Conservation (phyloP, 2,888 invertebrate species). For the Amphipyra berbera region DNA sequence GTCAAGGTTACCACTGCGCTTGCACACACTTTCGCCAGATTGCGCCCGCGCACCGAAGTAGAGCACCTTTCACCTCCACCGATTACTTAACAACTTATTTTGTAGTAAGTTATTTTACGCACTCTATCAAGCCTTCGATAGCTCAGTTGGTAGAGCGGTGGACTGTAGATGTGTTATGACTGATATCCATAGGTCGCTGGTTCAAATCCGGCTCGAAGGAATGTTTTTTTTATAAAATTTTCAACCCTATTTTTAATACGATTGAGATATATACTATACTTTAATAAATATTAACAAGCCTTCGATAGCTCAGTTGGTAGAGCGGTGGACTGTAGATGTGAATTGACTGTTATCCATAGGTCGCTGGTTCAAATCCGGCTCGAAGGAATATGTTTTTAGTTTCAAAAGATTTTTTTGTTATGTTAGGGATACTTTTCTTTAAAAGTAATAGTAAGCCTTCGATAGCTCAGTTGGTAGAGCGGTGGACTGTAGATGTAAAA, state of each 20-base stretch:
- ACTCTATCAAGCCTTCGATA: conserved; percentile 81
- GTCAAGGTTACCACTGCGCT: conserved; percentile 15
- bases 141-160: conserved; percentile 90
- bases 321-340: conserved; percentile 88
- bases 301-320: conserved; percentile 90
- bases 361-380: conserved; percentile 91
- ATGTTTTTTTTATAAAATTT: conserved; percentile 53
- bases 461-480: conserved; percentile 90
- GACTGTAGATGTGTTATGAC: conserved; percentile 79
- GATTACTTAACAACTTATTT: conserved; percentile 45
- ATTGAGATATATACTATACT: too few species aligned
- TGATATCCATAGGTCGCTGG: conserved; percentile 91
- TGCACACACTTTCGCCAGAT: conserved; percentile 10
- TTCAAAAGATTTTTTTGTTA: too few species aligned
- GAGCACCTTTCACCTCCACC: conserved; percentile 62
- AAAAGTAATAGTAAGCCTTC: conserved; percentile 67
- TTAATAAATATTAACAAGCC: conserved; percentile 56
- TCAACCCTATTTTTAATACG: not conserved
- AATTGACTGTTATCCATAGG: conserved; percentile 85
- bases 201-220: conserved; percentile 91
- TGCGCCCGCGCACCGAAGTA: conserved; percentile 37
- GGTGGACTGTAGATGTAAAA: conserved; percentile 83
- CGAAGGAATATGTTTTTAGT: conserved; percentile 79
- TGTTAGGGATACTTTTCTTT: too few species aligned
- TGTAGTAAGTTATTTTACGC: conserved; percentile 33